Percentiles rank a stretch among this genome's conserved stretches.
These are phyloP conservation scores for Alaudala cheleensis DNA, from an alignment of 2,113 vertebrate species.

Conservation along the genomic window DNA sequence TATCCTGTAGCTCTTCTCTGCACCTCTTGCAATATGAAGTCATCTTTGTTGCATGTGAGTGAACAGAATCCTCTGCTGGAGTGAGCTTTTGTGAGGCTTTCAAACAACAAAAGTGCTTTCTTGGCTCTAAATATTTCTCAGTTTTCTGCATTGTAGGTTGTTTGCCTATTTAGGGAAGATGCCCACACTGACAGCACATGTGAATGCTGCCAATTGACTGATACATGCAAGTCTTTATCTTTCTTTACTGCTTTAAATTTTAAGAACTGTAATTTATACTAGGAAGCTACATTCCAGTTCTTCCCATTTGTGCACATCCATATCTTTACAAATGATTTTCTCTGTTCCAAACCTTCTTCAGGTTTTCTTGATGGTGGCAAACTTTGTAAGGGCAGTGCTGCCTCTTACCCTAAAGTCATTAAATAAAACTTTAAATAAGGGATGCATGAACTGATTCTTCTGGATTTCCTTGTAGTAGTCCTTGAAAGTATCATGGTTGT, in stretches of 20 bases:
- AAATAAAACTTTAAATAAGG: neutral
- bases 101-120: neutral
- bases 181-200: neutral
- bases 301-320: neutral
- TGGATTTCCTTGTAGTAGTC: neutral
- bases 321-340: neutral
- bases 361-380: neutral
- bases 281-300: neutral
- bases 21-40: slow-evolving; percentile 3
- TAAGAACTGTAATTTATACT: neutral
- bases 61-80: neutral
- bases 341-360: neutral
- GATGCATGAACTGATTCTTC: neutral
- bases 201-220: neutral
- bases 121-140: neutral
- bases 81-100: slow-evolving; percentile 1
- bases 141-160: neutral
- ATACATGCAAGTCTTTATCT: neutral
- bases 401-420: neutral
- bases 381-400: neutral
- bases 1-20: neutral
- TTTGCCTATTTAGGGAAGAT: neutral
- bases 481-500: neutral
- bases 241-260: neutral
- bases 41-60: neutral